Conservation (phyloP, 2,113 vertebrate species). For the Xiphophorus couchianus region DNA sequence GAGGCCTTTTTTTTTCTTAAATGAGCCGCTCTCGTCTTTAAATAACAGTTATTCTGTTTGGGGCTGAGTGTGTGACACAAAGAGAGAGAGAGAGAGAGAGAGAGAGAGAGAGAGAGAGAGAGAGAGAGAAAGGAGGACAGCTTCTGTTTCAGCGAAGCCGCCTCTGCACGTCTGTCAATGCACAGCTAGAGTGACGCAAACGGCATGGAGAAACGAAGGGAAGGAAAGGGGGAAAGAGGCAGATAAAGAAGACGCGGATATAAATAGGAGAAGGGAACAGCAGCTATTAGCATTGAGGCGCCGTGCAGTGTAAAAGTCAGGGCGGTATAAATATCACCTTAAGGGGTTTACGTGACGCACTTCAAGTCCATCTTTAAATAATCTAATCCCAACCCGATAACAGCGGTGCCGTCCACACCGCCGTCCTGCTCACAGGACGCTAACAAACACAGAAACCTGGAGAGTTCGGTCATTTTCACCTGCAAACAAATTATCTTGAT, state of each 20-base stretch:
- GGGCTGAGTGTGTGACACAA: constrained; percentile 46
- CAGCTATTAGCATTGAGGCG: constrained; percentile 28
- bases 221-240: constrained; percentile 35
- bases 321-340: constrained; percentile 64
- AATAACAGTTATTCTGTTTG: constrained; percentile 71
- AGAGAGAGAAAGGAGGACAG: constrained; percentile 34
- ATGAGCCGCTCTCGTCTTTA: constrained; percentile 64
- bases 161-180: constrained; percentile 67
- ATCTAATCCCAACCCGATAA: constrained; percentile 45
- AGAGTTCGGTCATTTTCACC: background rate
- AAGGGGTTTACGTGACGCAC: constrained; percentile 56
- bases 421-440: constrained; percentile 8
- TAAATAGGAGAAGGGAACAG: constrained; percentile 50
- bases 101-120: constrained; percentile 24
- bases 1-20: constrained; percentile 29
- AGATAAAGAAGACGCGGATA: constrained; percentile 44
- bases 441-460: background rate
- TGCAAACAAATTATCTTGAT: background rate
- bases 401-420: background rate
- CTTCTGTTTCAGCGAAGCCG: constrained; percentile 63
- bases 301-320: constrained; percentile 31
- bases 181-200: constrained; percentile 60
- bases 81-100: constrained; percentile 17
- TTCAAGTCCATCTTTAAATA: constrained; percentile 52
- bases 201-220: constrained; percentile 24